Base-by-base conservation (phyloP, 2,113 vertebrate species). In the Lipotes vexillifer region DNA sequence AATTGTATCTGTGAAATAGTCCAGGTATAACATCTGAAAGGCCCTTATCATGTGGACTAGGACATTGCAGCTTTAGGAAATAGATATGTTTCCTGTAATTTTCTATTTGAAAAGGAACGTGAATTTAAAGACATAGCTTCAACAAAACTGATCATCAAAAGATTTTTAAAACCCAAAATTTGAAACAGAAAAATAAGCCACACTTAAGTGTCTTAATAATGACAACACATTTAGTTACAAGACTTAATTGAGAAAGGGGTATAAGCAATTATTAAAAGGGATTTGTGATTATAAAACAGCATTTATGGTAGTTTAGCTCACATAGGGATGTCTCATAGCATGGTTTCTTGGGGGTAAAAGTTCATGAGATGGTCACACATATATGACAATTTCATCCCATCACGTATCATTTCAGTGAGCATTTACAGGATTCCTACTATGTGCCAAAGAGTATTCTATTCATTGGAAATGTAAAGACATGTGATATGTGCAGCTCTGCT, bases 101-200 rank as follows among this genome's bases (percentile, higher is more conserved):
- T 93, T 68, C 44, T 75, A 33, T 55, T 94, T 96, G 57, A 93
- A 74, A 72, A 74, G 8, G 9, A 94, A 38, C 11, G 59, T 25
- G 5, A 31, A 59, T 93, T 72, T 74, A 81, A 93, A 95, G 33
- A 27, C 5, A 36, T 7, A 49, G 6, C 25, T 87, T 86, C 20
- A 72, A 82, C 44, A 89, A 89, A 96, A 93, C 17, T 81, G 65
- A 61, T 29, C 52, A 89, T 92, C 52, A 86, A 78, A 91, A 55
- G 14, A 81, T 80, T 88, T 83, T 59, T 14, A 83, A 86, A 74
- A 80, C 8, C 25, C 59, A 80, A 84, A 77, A 63, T 85, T 44
- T 95, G 57, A 93, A 89, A 78, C 3, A 38, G 14, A 78, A 96
- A 96, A 93, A 78, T 61, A 81, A 87, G 27, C 49, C 11, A 57